Evolutionary conservation across 2,888 invertebrate genomes (phyloP).

Genomic region (Craniophora ligustri): DNA sequence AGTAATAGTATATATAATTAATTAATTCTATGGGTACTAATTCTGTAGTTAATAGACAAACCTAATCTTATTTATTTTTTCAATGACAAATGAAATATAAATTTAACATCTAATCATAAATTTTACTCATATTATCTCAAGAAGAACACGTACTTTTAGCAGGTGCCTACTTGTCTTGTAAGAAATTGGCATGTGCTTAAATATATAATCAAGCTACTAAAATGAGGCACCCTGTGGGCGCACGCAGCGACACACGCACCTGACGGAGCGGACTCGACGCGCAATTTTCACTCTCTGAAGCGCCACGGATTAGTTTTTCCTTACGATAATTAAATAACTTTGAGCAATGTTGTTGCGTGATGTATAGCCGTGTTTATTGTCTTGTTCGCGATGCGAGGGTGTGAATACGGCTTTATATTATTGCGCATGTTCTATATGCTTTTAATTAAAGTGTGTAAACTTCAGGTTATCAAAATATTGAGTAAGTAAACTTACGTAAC

Average conservation of each 20-base stretch:
- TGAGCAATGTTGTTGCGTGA: constrained; percentile 84
- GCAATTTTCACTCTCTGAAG: constrained; percentile 82
- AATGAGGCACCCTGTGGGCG: constrained; percentile 66
- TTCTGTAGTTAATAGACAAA: too few species aligned
- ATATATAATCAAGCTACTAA: too few species aligned
- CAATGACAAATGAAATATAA: too few species aligned
- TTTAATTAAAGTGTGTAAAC: constrained; percentile 55
- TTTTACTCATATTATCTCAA: too few species aligned
- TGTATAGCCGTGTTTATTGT: constrained; percentile 86
- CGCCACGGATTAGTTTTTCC: constrained; percentile 87
- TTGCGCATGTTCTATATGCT: constrained; percentile 58
- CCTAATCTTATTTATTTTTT: too few species aligned
- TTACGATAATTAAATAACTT: constrained; percentile 88
- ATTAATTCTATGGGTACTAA: too few species aligned
- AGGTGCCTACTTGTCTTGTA: too few species aligned
- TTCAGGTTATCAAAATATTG: constrained; percentile 52
- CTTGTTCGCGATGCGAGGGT: constrained; percentile 62
- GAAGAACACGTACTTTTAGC: too few species aligned
- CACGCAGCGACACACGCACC: constrained; percentile 76
- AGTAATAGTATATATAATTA: too few species aligned
- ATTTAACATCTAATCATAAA: too few species aligned
- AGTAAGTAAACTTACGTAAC: constrained; percentile 11
- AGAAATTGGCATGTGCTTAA: too few species aligned
- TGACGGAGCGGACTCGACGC: constrained; percentile 71
- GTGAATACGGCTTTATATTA: constrained; percentile 67